Evolutionary conservation across 2,113 vertebrate species (phyloP).

Genomic region (Periophthalmodon schlosseri): DNA sequence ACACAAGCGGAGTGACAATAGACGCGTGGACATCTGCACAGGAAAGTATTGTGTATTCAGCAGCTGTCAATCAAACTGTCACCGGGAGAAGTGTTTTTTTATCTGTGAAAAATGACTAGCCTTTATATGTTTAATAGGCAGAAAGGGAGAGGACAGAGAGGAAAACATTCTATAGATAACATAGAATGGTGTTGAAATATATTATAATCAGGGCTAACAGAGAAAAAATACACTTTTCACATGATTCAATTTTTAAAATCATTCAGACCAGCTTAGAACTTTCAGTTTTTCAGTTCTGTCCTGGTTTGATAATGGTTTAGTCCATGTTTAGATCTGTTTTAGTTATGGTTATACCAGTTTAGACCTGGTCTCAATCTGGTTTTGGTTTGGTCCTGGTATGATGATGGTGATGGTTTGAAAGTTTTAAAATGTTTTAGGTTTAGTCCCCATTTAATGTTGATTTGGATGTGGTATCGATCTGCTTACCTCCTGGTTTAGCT

Average conservation of each 20-base stretch:
- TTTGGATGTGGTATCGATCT: too few species aligned
- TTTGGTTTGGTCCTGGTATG: too few species aligned
- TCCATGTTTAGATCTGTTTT: too few species aligned
- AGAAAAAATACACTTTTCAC: not conserved
- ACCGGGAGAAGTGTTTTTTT: slow-evolving; percentile 10
- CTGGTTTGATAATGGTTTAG: too few species aligned
- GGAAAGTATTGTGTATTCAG: slow-evolving; percentile 21
- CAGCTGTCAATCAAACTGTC: slow-evolving; percentile 51
- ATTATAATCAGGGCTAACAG: not conserved
- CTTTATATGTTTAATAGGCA: slow-evolving; percentile 12
- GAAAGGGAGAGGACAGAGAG: not conserved
- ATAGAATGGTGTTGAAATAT: not conserved
- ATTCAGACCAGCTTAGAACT: not conserved
- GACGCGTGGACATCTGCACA: not conserved
- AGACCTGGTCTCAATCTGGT: not conserved
- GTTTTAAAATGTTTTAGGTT: too few species aligned
- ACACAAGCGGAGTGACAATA: slow-evolving; percentile 20
- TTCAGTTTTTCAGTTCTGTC: too few species aligned
- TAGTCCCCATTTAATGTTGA: too few species aligned
- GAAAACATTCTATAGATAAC: not conserved
- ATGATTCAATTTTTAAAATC: too few species aligned
- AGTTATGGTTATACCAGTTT: not conserved
- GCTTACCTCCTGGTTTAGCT: too few species aligned
- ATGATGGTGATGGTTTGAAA: too few species aligned
- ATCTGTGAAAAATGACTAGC: slow-evolving; percentile 36